These are phyloP conservation scores for Drusus annulatus DNA, from an alignment of 1,140 invertebrate species.

Conservation along the genomic window DNA sequence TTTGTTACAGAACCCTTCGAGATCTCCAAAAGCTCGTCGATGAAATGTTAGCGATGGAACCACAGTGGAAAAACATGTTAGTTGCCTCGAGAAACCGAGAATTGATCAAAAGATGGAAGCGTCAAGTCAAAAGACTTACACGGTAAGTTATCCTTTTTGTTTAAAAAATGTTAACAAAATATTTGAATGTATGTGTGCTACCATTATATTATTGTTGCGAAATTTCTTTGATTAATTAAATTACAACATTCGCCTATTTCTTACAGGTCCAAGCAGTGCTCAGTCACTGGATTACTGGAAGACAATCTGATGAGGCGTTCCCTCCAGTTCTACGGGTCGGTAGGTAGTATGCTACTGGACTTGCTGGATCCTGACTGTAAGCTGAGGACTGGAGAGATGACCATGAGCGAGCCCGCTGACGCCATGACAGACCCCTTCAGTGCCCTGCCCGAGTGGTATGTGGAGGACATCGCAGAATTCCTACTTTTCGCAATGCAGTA, in stretches of 20 bases:
- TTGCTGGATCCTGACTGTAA: slow-evolving; percentile 72
- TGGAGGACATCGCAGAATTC: slow-evolving; percentile 97
- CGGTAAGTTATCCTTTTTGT: slow-evolving; percentile 65
- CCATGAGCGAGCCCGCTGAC: slow-evolving; percentile 72
- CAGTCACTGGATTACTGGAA: slow-evolving; percentile 90
- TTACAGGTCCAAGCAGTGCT: slow-evolving; percentile 85
- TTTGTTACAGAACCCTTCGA: slow-evolving; percentile 78
- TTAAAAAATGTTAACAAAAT: no score
- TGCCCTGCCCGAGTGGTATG: slow-evolving; percentile 95
- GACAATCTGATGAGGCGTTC: slow-evolving; percentile 83
- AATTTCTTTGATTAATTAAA: no score
- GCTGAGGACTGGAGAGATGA: slow-evolving; percentile 64
- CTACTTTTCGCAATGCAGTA: slow-evolving; percentile 93
- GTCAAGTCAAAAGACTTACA: slow-evolving; percentile 81
- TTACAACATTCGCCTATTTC: no score
- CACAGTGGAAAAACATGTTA: slow-evolving; percentile 86
- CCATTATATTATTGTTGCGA: no score
- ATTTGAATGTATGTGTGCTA: no score
- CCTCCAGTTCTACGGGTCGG: slow-evolving; percentile 89
- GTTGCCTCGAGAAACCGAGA: slow-evolving; percentile 85
- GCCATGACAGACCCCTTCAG: slow-evolving; percentile 83
- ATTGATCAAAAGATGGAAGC: slow-evolving; percentile 88
- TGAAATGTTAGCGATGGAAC: slow-evolving; percentile 86
- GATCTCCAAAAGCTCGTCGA: slow-evolving; percentile 94
- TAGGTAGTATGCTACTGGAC: slow-evolving; percentile 83